Evolutionary conservation across 2,888 invertebrate species (phyloP), one percentile per base, ranked within the genome.

Genomic region (Agriopis leucophaearia): DNA sequence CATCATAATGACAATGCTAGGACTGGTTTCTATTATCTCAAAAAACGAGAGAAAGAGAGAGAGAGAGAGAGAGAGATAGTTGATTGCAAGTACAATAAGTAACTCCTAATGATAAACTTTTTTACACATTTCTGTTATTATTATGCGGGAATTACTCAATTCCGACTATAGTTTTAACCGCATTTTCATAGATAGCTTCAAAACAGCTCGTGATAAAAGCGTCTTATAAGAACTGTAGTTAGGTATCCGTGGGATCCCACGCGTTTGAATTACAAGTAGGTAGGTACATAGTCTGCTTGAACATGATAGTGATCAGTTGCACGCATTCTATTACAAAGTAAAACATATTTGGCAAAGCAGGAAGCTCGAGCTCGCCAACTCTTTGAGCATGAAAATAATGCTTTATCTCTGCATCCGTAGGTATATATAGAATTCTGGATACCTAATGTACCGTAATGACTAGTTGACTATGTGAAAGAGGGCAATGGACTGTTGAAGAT

Each of bases 311-410:
- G 52, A 51, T 58, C 38, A 36, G 16, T 55, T 45, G 50, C 59
- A 47, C 40, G 64, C 58, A 54, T 65, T 59, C 16, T 47, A 45
- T 27, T 65, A 65, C 65, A 55, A 54, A 59, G 45, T 35, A 42
- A 65, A 60, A 65, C 47, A 47, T 58, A 50, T 60, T 60, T 60
- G 60, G 59, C 60, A 42, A 55, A 60, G 50, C 44, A 61, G 60
- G 60, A 66, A 61, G 60, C 10, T 50, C 1, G 16, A 18, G 47
- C 64, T 51, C 35, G 51, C 42, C 54, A 65, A 52, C 52, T 65
- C 18, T 54, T 47, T 8, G 48, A 59, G 38, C 48, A 27, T 48
- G 38, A 1, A 40, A 44, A 16, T 35, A 35, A 52, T 52, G 35
- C 44, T 54, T 54, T 40, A 40, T 54, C 12, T 38, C 54, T 18